These are phyloP conservation scores for Cosmia trapezina DNA, from an alignment of 2,888 invertebrate species.

Conservation along the genomic window DNA sequence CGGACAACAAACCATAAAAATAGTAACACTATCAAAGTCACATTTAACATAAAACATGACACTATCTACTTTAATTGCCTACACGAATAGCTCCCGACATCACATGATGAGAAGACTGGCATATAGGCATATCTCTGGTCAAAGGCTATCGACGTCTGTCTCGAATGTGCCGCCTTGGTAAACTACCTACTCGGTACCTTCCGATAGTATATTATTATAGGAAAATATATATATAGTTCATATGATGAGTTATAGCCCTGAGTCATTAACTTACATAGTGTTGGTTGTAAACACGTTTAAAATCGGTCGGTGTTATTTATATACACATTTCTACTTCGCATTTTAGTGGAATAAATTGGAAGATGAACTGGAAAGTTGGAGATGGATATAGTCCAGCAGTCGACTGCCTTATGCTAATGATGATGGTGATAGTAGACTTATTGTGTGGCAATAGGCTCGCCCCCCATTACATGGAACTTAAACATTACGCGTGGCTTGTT, in stretches of 20 bases:
- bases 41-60: constrained; percentile 32
- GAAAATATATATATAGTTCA: constrained; percentile 17
- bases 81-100: constrained; percentile 34
- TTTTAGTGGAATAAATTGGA: too few relatives aligned
- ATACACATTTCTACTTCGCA: too few relatives aligned
- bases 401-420: too few relatives aligned
- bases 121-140: constrained; percentile 58
- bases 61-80: constrained; percentile 37
- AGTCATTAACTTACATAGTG: constrained; percentile 16
- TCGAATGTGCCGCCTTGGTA: constrained; percentile 62
- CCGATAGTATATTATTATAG: constrained; percentile 24
- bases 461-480: too few relatives aligned
- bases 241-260: constrained; percentile 15
- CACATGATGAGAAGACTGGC: constrained; percentile 38
- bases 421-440: too few relatives aligned
- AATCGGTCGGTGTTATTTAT: neutral
- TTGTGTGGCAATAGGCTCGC: too few relatives aligned
- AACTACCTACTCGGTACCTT: constrained; percentile 48
- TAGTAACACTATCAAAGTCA: constrained; percentile 18
- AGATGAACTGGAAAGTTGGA: too few relatives aligned
- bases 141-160: constrained; percentile 59
- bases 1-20: constrained; percentile 21
- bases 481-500: too few relatives aligned
- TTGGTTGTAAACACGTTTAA: constrained; percentile 16
- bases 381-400: too few relatives aligned